A percentile compares a stretch with the other conserved stretches of the same genome.
These are phyloP conservation scores for Irena cyanogastra DNA, from an alignment of 2,113 vertebrate species.

Conservation along the genomic window DNA sequence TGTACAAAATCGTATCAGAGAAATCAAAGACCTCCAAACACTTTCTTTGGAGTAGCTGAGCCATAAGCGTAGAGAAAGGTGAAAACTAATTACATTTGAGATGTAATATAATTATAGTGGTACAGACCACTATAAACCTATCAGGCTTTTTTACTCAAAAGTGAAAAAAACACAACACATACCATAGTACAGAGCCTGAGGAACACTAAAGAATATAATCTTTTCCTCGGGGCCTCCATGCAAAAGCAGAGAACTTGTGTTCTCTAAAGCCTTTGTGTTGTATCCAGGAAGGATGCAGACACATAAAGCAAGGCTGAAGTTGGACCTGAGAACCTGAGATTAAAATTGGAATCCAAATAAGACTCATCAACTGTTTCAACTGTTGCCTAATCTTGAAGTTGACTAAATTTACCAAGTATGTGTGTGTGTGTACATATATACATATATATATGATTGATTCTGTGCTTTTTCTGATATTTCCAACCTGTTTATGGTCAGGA, in stretches of 20 bases:
- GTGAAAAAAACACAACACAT: neutral
- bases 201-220: neutral
- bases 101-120: too few relatives aligned
- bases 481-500: neutral
- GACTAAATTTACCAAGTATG: neutral
- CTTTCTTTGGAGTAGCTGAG: neutral
- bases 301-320: neutral
- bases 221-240: neutral
- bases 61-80: neutral
- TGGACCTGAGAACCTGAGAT: neutral
- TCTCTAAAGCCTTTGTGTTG: neutral
- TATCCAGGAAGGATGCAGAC: neutral
- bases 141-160: conserved; percentile 4
- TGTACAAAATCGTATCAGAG: neutral
- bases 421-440: too few relatives aligned
- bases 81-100: conserved; percentile 24
- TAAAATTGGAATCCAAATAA: neutral
- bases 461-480: neutral
- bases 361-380: neutral
- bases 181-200: neutral
- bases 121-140: neutral
- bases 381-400: neutral
- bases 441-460: neutral
- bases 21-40: neutral
- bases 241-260: neutral